Conservation (phyloP, 2,113 vertebrate genomes). For the Montifringilla adamsi region DNA sequence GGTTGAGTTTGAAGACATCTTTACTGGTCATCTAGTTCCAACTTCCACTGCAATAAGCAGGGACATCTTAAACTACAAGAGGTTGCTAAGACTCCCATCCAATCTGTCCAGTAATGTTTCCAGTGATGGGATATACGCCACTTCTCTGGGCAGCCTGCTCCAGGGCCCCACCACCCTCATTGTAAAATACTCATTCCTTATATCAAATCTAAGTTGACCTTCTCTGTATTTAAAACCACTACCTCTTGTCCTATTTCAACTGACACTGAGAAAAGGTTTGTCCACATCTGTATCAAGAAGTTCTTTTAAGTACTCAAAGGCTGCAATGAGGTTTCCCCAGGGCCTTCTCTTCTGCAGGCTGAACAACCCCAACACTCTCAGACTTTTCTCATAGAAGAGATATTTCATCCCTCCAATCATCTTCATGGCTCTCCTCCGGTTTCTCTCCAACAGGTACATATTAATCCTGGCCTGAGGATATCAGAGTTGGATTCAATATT, state of each 20-base stretch:
- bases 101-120: neutral
- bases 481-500: neutral
- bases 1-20: neutral
- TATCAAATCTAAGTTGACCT: neutral
- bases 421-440: neutral
- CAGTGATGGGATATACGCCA: too few species aligned
- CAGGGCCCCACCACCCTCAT: too few species aligned
- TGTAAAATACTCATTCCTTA: neutral
- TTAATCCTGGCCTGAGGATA: neutral
- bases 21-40: neutral
- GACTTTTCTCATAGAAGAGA: neutral
- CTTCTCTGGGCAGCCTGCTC: neutral
- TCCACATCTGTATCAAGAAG: neutral
- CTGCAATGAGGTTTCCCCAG: neutral
- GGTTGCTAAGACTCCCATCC: neutral
- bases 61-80: neutral
- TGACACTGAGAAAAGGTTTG: neutral
- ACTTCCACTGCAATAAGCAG: neutral
- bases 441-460: neutral
- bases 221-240: neutral
- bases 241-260: neutral
- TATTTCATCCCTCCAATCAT: neutral
- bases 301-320: neutral
- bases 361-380: fast-evolving
- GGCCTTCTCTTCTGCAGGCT: neutral